Conservation (phyloP, 2,797 vertebrate species). For the Eulemur mongoz region DNA sequence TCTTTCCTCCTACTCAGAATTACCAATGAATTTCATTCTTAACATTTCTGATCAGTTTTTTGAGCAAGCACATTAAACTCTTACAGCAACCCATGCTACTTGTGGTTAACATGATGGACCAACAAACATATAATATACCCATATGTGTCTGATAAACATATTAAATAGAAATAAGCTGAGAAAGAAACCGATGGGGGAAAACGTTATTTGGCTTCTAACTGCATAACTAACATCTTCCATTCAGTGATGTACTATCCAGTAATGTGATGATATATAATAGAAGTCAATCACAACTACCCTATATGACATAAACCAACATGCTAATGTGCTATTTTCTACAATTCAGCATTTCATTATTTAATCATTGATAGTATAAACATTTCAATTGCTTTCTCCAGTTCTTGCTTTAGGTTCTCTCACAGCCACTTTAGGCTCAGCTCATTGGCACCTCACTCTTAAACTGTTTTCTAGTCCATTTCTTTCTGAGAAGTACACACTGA, state of each 20-base stretch:
- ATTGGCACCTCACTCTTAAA: background rate
- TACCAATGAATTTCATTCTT: slow-evolving; percentile 29
- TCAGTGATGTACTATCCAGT: background rate
- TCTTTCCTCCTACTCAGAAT: background rate
- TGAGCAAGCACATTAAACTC: background rate
- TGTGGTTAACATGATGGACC: background rate
- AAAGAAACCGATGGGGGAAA: background rate
- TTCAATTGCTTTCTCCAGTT: background rate
- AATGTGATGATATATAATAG: background rate
- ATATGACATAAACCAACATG: background rate
- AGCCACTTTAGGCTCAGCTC: background rate
- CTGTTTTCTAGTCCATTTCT: background rate
- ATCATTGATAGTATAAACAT: background rate
- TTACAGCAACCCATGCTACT: background rate
- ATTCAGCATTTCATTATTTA: background rate
- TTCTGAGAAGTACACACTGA: background rate
- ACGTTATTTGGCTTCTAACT: background rate
- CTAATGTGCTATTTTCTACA: background rate
- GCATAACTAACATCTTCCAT: background rate
- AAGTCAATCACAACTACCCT: background rate
- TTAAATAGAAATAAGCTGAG: background rate
- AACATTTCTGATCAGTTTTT: background rate
- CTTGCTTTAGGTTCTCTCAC: background rate
- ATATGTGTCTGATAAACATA: background rate
- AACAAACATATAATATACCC: background rate